Base-by-base conservation (phyloP, 64 coral and sea anemone species). In the Trachythela sp. region DNA sequence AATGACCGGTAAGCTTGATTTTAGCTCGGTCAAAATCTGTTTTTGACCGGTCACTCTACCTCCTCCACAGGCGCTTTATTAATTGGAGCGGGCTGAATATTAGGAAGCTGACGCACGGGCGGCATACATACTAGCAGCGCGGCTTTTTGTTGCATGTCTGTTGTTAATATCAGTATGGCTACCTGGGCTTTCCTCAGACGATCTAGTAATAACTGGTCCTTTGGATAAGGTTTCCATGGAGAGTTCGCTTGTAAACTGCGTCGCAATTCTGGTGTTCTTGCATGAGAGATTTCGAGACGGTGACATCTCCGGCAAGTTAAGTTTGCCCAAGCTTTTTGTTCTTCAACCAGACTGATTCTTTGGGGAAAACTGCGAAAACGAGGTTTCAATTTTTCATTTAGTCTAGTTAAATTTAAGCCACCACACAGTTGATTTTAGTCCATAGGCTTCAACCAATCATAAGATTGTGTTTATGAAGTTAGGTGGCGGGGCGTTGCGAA, bases 161-260 rank as follows among this genome's bases (percentile, higher is more conserved):
- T 99, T 94, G 89, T 99, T 99, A 0, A 94, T 99, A 71, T 99
- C 96, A 8, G 96, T 93, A 72, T 99, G 93, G 39, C 88, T 76
- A 41, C 91, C 93, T n/a, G n/a, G 22, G 96, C 96, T 84, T 99
- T 88, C 2, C 96, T 93, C 51, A 99, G 70, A 85, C 84, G 91
- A 84, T 99, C 96, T 13, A 99, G 87, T 76, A 99, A 86, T 17
- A 84, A 86, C 58, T 99, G 96, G n/a, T 29, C 96, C 96, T 85
- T 95, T 99, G 37, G 96, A 92, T 91, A 99, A 87, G 20, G 96
- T 99, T 54, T 99, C 91, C 96, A 99, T 99, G 30, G 96, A 99
- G 64, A 99, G 70, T 64, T 99, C 96, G 2, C n/a, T n/a, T 95
- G 27, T 5, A 99, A 91, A 84, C 96, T 92, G 54, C 92, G 91